Evolutionary conservation across 2,113 vertebrate species (phyloP), one percentile per base, ranked within the genome.

Genomic region (Pluvianellus socialis): DNA sequence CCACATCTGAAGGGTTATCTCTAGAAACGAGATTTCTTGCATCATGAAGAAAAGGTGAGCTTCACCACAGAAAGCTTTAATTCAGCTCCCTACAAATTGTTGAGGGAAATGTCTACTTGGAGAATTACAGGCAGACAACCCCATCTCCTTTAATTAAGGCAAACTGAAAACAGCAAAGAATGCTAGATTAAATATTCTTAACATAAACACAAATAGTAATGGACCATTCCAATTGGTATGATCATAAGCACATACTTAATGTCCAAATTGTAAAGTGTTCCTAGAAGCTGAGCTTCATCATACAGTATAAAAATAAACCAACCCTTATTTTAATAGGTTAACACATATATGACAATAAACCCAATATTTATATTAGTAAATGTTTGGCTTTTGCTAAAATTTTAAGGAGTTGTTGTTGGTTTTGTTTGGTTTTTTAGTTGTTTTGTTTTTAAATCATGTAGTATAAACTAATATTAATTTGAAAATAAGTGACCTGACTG

Each of bases 401-500:
- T 95, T 87, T 49, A 86, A 90, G 38, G n/a, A 42, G 14, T 9
- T 59, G 7, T 58, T 16, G 16, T 28, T 32, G 26, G 4, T 7
- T 53, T 73, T 16, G 26, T 35, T 17, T 53, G 12, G 15, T 18
- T 33, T 7, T 38, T 38, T 38, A 38, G 38, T 38, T 2, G 1
- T 33, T 55, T 45, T 23, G 47, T 21, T 5, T 8, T 87, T 7
- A 23, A 92, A 68, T 71, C 81, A 87, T 40, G 59, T 30, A 62
- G 26, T 76, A 92, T 79, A 94, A 94, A 92, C 91, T 79, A 91
- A 52, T 65, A 96, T 88, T 97, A 32, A 88, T 90, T 90, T 95
- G 79, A 87, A 59, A 92, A 80, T 79, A 90, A 76, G 71, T 40
- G 38, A 92, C 20, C 93, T 67, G 73, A 94, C 88, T 88, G 40